A percentile compares a stretch with the other conserved stretches of the same genome.
Evolutionary conservation across 2,113 vertebrate species (phyloP).

Genomic region (Bucco capensis): DNA sequence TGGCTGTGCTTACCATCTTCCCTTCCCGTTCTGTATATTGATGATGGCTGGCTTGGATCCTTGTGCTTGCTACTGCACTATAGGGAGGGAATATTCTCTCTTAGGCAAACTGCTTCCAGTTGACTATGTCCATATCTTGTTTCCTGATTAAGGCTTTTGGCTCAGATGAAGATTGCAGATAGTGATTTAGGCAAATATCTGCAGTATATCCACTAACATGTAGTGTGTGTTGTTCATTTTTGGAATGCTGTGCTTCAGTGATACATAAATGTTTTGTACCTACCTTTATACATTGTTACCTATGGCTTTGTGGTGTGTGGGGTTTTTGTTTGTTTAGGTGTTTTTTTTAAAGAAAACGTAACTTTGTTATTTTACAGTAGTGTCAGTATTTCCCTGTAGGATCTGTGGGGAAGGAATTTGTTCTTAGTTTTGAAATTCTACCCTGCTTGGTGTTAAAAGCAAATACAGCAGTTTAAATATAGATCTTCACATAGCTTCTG

Average conservation of each 20-base stretch:
- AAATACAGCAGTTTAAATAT: not conserved
- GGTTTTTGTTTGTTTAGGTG: not conserved
- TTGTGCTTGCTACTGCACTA: not conserved
- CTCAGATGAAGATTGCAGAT: not conserved
- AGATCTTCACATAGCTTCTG: not conserved
- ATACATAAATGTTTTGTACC: not conserved
- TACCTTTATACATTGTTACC: not conserved
- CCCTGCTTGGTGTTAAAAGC: not conserved
- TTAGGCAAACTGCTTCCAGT: not conserved
- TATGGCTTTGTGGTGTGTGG: not conserved
- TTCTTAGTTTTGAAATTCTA: not conserved
- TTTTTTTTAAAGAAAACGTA: not conserved
- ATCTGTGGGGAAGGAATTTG: not conserved
- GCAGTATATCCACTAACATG: rapidly evolving
- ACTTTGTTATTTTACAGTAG: not conserved
- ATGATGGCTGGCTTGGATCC: not conserved
- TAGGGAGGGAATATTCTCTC: not conserved
- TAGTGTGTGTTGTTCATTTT: not conserved
- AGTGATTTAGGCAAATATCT: not conserved
- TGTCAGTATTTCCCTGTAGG: not conserved
- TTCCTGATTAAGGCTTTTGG: not conserved
- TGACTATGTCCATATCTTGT: rapidly evolving
- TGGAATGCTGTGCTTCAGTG: not conserved
- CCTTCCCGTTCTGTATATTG: rapidly evolving
- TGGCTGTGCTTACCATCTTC: not conserved